Percentiles rank a stretch among this genome's conserved stretches.
Evolutionary conservation across 2,888 invertebrate species (phyloP).

Genomic region (Lathronympha strigana): DNA sequence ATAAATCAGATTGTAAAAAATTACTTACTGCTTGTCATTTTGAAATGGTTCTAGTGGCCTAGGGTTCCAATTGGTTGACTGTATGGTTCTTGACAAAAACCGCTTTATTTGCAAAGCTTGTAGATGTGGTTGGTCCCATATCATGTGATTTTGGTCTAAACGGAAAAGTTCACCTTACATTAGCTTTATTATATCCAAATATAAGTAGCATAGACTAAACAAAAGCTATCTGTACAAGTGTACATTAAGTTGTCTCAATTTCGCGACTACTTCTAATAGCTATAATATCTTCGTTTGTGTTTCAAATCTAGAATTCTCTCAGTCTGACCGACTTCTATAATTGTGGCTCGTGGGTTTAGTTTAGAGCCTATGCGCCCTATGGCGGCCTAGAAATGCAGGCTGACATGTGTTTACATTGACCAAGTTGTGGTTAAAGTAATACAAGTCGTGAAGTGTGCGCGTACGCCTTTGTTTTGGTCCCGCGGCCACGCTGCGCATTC

Average conservation of each 20-base stretch:
- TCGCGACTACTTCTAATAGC: not conserved
- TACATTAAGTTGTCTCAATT: not conserved
- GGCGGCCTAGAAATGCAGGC: slow-evolving; percentile 10
- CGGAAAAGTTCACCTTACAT: too few species aligned
- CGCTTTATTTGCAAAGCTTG: not conserved
- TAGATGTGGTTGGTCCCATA: too few species aligned
- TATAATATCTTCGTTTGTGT: not conserved
- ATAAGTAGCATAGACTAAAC: not conserved
- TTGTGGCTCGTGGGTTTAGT: not conserved
- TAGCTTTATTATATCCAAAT: not conserved
- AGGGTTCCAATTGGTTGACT: too few species aligned
- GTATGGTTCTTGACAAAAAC: too few species aligned
- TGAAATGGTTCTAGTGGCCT: too few species aligned
- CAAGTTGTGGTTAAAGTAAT: slow-evolving; percentile 19
- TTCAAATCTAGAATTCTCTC: not conserved
- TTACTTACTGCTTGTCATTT: too few species aligned
- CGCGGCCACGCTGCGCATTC: slow-evolving; percentile 17
- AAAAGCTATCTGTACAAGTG: not conserved
- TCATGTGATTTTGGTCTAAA: too few species aligned
- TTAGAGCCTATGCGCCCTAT: not conserved
- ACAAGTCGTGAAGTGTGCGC: slow-evolving; percentile 8
- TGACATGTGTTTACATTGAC: slow-evolving; percentile 11
- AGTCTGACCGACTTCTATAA: not conserved
- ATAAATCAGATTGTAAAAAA: too few species aligned
- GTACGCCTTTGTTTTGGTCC: slow-evolving; percentile 26